Conservation (phyloP, 2,797 vertebrate genomes). For the Cirrhinus molitorella region DNA sequence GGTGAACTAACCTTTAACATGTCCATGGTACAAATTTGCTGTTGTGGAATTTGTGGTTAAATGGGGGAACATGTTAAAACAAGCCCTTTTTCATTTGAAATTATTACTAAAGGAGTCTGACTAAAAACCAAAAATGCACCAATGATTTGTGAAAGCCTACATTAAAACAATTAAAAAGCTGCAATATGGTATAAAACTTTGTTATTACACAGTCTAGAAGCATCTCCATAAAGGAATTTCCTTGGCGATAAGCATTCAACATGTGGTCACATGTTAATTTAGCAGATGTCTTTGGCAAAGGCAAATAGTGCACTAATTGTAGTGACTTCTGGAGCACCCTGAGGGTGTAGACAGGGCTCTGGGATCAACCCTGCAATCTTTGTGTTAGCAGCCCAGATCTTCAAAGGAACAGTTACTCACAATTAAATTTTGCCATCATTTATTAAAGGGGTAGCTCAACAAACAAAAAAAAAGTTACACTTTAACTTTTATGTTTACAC, state of each 20-base stretch:
- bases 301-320: neutral
- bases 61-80: neutral
- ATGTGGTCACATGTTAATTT: slow-evolving; percentile 1
- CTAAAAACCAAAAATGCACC: neutral
- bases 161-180: neutral
- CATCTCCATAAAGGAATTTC: neutral
- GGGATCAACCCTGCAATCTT: neutral
- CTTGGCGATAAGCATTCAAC: neutral
- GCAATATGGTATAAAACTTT: neutral
- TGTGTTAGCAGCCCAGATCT: neutral
- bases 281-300: slow-evolving; percentile 4
- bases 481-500: neutral
- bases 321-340: neutral
- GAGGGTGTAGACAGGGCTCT: neutral
- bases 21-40: neutral
- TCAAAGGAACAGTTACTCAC: neutral
- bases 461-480: neutral
- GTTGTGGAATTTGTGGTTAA: neutral
- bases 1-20: neutral
- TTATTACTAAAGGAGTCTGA: neutral
- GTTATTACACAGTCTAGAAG: neutral
- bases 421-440: neutral
- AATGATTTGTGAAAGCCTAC: neutral
- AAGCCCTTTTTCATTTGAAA: neutral
- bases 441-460: neutral